Evolutionary conservation across 2,888 invertebrate genomes (phyloP).

Genomic region (Tetragonisca angustula): DNA sequence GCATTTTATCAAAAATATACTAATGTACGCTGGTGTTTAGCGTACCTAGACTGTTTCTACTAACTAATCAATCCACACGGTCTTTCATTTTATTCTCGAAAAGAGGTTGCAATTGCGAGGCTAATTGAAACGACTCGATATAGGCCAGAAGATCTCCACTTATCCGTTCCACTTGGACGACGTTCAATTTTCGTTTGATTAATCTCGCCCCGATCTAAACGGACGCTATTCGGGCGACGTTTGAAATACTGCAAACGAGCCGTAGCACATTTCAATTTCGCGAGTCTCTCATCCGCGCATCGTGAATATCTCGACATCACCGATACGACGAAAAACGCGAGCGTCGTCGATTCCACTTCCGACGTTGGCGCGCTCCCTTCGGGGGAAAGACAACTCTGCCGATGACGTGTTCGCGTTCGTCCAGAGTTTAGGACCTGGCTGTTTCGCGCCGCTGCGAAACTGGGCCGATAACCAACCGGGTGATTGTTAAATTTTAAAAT

Average conservation of each 20-base stretch:
- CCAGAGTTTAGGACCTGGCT: constrained; percentile 45
- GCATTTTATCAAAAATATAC: too few species aligned
- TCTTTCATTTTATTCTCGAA: neutral
- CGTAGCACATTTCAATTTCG: constrained; percentile 3
- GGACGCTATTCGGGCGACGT: neutral
- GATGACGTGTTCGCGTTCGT: constrained; percentile 58
- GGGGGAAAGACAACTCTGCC: constrained; percentile 48
- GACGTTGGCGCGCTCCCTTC: constrained; percentile 41
- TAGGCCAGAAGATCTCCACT: neutral
- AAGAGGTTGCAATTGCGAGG: neutral
- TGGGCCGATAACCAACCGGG: constrained; percentile 61
- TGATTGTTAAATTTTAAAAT: constrained; percentile 71
- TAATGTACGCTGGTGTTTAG: too few species aligned
- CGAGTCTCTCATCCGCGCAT: neutral
- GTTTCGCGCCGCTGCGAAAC: constrained; percentile 57
- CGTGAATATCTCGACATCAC: constrained; percentile 39
- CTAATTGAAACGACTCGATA: neutral
- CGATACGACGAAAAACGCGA: constrained; percentile 18
- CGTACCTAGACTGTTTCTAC: too few species aligned
- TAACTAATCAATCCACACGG: too few species aligned
- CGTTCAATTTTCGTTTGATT: neutral
- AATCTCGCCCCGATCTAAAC: neutral
- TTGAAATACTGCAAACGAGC: constrained; percentile 19
- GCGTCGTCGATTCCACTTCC: constrained; percentile 30
- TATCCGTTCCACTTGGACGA: too few species aligned